Percentiles rank a stretch among this genome's conserved stretches.
phyloP scores from a whole-genome alignment of 92 coral and sea anemone genomes.

The Phymanthus crucifer region DNA sequence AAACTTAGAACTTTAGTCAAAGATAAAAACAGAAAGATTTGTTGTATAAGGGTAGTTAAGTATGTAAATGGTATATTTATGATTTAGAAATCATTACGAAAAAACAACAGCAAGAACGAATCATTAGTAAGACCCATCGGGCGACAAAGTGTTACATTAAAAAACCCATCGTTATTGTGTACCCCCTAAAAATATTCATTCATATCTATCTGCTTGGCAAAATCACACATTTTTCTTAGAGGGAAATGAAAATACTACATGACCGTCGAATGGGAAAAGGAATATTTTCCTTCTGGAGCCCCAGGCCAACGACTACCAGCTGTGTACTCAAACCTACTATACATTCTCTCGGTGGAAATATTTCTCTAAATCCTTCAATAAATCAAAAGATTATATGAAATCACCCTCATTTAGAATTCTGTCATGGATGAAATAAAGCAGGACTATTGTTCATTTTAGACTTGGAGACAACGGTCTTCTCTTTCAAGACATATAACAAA shows the following conservation, averaged over 20 bases:
- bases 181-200: not conserved
- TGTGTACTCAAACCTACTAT: not conserved
- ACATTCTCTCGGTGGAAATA: not conserved
- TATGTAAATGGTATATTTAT: not conserved
- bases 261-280: not conserved
- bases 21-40: not conserved
- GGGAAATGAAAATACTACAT: not conserved
- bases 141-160: not conserved
- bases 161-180: not conserved
- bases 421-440: not conserved
- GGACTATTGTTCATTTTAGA: not conserved
- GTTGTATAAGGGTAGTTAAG: not conserved
- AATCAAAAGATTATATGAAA: not conserved
- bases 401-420: not conserved
- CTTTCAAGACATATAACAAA: not conserved
- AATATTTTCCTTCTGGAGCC: not conserved
- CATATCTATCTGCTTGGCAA: not conserved
- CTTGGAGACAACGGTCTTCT: not conserved
- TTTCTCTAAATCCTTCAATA: not conserved
- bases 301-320: not conserved
- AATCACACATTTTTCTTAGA: conserved; percentile 5
- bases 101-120: too few relatives aligned
- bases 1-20: conserved; percentile 2
- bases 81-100: not conserved
- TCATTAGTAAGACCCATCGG: not conserved